phyloP scores from a whole-genome alignment of 1,140 invertebrate species.

The Heliconius hewitsoni region DNA sequence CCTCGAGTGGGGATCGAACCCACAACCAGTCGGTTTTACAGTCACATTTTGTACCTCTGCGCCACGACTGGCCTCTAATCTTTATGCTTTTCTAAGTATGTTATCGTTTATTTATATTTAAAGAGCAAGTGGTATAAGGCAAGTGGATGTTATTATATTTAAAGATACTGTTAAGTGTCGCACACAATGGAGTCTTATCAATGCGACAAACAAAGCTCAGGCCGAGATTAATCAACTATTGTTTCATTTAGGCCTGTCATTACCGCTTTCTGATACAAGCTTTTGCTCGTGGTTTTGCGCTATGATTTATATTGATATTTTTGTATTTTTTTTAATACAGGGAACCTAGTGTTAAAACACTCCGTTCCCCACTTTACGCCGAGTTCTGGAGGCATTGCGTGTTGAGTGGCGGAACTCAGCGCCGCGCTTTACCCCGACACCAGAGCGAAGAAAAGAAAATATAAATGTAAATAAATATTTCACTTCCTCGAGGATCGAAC shows the following conservation, averaged over 20 bases:
- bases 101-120: neutral
- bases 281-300: neutral
- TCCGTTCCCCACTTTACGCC: no score
- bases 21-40: no score
- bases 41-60: no score
- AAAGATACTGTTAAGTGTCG: slow-evolving; percentile 11
- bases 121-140: neutral
- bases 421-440: no score
- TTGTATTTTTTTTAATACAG: neutral
- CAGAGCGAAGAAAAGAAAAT: no score
- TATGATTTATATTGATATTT: neutral
- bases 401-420: no score
- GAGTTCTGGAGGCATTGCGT: no score
- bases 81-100: neutral
- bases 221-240: slow-evolving; percentile 14
- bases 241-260: slow-evolving; percentile 10
- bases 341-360: no score
- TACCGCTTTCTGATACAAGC: neutral
- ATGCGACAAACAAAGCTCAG: slow-evolving; percentile 1
- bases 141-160: neutral
- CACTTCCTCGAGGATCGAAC: no score
- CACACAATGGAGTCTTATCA: slow-evolving; percentile 3
- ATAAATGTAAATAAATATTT: no score
- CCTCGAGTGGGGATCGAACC: no score
- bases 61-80: no score